Percentiles rank a stretch among this genome's conserved stretches.
These are phyloP conservation scores for Amphimallon solstitiale DNA, from an alignment of 2,888 invertebrate genomes.

Conservation along the genomic window DNA sequence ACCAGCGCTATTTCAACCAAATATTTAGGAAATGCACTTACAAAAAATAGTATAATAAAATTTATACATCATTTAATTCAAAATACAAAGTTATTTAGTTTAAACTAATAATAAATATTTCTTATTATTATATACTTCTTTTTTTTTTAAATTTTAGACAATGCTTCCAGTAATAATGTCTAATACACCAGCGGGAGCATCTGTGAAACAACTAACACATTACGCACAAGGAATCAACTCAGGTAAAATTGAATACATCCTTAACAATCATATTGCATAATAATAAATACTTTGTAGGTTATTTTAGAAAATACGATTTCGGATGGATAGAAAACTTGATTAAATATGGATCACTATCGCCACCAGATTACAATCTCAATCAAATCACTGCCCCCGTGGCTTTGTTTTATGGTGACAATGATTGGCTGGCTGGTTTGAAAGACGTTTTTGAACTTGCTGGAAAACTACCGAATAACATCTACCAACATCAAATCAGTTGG, in stretches of 20 bases:
- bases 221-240: slow-evolving; percentile 73
- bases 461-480: slow-evolving; percentile 62
- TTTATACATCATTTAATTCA: too few species aligned
- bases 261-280: too few species aligned
- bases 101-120: too few species aligned
- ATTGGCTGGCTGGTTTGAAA: slow-evolving; percentile 69
- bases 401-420: slow-evolving; percentile 69
- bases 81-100: too few species aligned
- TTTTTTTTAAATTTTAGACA: background rate
- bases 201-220: slow-evolving; percentile 74
- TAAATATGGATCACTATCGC: slow-evolving; percentile 56
- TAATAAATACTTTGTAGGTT: slow-evolving; percentile 42
- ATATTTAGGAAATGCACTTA: too few species aligned
- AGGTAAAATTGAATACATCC: too few species aligned
- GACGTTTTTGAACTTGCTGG: slow-evolving; percentile 68
- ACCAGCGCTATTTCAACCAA: too few species aligned
- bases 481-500: slow-evolving; percentile 51
- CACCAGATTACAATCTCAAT: slow-evolving; percentile 62
- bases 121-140: too few species aligned
- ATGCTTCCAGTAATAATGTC: slow-evolving; percentile 53
- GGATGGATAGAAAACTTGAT: slow-evolving; percentile 57
- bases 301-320: slow-evolving; percentile 70
- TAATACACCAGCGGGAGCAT: slow-evolving; percentile 52
- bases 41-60: too few species aligned
- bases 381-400: slow-evolving; percentile 66